Evolutionary conservation across 2,113 vertebrate species (phyloP).

Genomic region (Hoplias malabaricus): DNA sequence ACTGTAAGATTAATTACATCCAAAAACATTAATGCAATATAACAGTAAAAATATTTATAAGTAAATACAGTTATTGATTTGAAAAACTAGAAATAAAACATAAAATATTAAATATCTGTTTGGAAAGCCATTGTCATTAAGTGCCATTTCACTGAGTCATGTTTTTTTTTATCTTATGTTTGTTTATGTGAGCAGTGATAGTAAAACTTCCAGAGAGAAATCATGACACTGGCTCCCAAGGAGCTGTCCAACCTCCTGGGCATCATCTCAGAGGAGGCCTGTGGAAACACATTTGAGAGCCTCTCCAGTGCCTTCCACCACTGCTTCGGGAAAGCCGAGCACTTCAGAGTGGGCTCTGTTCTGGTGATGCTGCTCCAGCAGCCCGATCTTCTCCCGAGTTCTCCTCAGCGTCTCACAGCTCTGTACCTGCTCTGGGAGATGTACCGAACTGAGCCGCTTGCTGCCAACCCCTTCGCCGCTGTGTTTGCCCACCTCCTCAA

Average conservation of each 20-base stretch:
- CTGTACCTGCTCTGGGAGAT: conserved; percentile 99
- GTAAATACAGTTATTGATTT: too few relatives aligned
- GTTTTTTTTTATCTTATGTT: too few relatives aligned
- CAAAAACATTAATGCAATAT: too few relatives aligned
- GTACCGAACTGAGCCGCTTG: conserved; percentile 97
- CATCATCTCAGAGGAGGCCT: conserved; percentile 95
- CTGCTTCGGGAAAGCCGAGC: conserved; percentile 92
- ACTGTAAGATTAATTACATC: too few relatives aligned
- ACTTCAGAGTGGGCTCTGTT: conserved; percentile 93
- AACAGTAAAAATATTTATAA: too few relatives aligned
- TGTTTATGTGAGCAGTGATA: not conserved
- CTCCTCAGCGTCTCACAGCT: conserved; percentile 92
- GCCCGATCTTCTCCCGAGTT: conserved; percentile 92
- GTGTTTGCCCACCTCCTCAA: conserved; percentile 96
- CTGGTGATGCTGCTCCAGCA: conserved; percentile 95
- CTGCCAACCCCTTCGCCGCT: conserved; percentile 95
- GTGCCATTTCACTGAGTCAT: too few relatives aligned
- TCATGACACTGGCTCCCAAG: conserved; percentile 92
- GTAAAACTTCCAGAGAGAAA: not conserved
- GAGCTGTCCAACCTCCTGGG: conserved; percentile 91
- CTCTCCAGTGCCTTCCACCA: conserved; percentile 95
- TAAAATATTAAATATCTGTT: too few relatives aligned
- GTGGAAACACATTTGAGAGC: conserved; percentile 90
- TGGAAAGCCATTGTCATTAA: too few relatives aligned
- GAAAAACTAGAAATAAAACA: too few relatives aligned